Percentiles rank a stretch among this genome's conserved stretches.
These are phyloP conservation scores for Fissipunctia ypsillon DNA, from an alignment of 2,888 invertebrate species.

Conservation along the genomic window DNA sequence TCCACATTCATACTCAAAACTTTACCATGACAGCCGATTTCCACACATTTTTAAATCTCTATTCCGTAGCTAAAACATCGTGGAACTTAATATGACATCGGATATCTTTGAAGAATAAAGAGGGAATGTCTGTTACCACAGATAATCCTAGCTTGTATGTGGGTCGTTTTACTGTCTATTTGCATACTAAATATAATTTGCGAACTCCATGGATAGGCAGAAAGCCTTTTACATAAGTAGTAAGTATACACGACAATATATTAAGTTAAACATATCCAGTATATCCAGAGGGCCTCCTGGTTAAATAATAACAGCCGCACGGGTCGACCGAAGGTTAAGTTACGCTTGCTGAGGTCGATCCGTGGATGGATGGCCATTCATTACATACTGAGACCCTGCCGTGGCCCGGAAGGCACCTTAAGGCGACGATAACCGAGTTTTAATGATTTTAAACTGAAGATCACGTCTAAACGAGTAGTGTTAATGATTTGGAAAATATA, in stretches of 20 bases:
- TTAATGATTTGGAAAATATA: too few species aligned
- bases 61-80: neutral
- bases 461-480: too few species aligned
- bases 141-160: slow-evolving; percentile 9
- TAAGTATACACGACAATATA: neutral
- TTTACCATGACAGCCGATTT: too few species aligned
- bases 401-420: too few species aligned
- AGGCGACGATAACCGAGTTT: too few species aligned
- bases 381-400: too few species aligned
- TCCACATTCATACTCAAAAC: too few species aligned
- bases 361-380: neutral
- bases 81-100: neutral
- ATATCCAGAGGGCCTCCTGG: neutral
- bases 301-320: neutral
- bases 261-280: neutral
- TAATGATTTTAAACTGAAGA: too few species aligned
- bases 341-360: neutral
- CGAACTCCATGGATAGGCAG: neutral
- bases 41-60: neutral
- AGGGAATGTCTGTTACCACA: slow-evolving; percentile 1
- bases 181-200: slow-evolving; percentile 9
- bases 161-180: neutral
- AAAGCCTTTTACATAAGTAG: neutral
- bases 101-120: slow-evolving; percentile 17
- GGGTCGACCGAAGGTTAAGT: neutral